Base-by-base conservation (phyloP, 1,140 invertebrate species). In the Trichomalopsis sarcophagae region DNA sequence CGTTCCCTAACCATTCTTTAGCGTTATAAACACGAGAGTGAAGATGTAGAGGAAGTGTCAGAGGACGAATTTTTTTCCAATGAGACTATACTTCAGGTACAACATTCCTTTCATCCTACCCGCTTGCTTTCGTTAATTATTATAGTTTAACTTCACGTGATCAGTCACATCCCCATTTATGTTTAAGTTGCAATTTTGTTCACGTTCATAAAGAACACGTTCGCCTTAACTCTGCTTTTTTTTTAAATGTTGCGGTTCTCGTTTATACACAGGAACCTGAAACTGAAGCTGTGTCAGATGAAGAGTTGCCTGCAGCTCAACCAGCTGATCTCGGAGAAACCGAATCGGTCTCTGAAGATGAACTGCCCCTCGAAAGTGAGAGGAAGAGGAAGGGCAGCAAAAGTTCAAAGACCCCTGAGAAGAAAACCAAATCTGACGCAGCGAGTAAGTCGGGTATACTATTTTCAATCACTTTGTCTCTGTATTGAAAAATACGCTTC, bases 311-410 rank as follows among this genome's bases (percentile, higher is more conserved):
- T 30, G 96, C 95, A 1, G 95, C 96, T 0, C 95, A 96, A 87
- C 94, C 96, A 55, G 96, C 96, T 74, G 96, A 97, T 89, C 90
- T 97, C n/a, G 96, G 96, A 2, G 96, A 97, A 92, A 97, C 96
- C 0, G 96, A 97, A 90, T 96, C 96, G 2, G 96, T 97, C 2
- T 97, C 96, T 1, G 96, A 97, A 89, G 96, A 97, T 91, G 96
- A 97, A 92, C 90, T 97, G 40, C 96, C 96, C 33, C 93, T 92
- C 30, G 94, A 95, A 44, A 92, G 92, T 66, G 92, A 93, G 2
- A 92, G 91, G 27, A 94, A 94, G 81, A 92, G 88, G 55, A 90
- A 90, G 66, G 89, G 87, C 30, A 86, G 84, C 10, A 93, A 92
- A 71, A 82, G 84, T 36, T 73, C 83, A 0, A 89, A 92, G 88